Base-by-base conservation (phyloP, 2,113 vertebrate species). In the Hassar affinis region DNA sequence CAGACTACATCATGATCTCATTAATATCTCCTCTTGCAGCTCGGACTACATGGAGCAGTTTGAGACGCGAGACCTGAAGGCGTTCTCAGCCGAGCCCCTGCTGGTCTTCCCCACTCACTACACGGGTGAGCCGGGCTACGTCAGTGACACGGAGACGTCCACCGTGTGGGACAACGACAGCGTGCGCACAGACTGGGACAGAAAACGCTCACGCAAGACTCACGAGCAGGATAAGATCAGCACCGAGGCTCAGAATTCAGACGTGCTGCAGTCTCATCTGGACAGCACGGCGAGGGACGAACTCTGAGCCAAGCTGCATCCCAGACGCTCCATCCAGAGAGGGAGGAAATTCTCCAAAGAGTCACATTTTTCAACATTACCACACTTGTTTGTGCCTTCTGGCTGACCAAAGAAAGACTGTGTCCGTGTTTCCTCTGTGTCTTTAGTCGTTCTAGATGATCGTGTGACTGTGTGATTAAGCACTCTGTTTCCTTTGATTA, bases 141-240 rank as follows among this genome's bases (percentile, higher is more conserved):
- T 98, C 85, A 98, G 97, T 0, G 97, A 98, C 93, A 98, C 97
- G 0, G 97, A 98, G 89, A 98, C 96, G 69, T 98, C 97, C 2
- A 97, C 95, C 0, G 92, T 97, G 76, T 98, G 97, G 97, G 94
- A 98, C 92, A 94, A 97, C 0, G 96, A 97, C 42, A 92, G 87
- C 0, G 82, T 95, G 35, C 93, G 88, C 56, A 97, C 97, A 0
- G 96, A 97, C 91, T 97, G 97, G 97, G 96, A 98, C 92, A 92
- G 96, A 0, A 94, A 93, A 30, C 95, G 94, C 49, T 96, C 96
- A 1, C 95, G 95, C 83, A 98, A 98, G 90, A 97, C 96, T 78
- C 89, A 90, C 11, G 93, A 96, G 87, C 96, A 97, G 90, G 94
- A 93, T 14, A 90, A 96, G 33, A 94, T 98, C 89, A 95, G 96